Base-by-base conservation (phyloP, 2,797 vertebrate species). In the Sebastes oblongus region DNA sequence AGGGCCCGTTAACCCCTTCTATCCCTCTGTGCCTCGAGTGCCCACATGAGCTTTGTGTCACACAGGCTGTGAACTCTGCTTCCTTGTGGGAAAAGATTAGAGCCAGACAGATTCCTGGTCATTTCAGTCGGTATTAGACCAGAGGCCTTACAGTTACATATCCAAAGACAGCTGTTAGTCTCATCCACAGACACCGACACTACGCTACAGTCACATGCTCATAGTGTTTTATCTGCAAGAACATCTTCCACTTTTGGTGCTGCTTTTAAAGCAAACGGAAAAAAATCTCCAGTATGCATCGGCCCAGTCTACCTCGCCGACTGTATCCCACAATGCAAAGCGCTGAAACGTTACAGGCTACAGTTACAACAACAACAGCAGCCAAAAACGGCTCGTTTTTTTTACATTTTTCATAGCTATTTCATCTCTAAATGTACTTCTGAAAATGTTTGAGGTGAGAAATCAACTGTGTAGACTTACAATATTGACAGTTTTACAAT, bases 11-110 rank as follows among this genome's bases (percentile, higher is more conserved):
- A 74, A 81, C 50, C 3, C 50, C 42, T n/a, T 24, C 25, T 4
- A n/a, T 27, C 52, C 59, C 42, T 46, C 50, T 5, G 20, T 34
- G 59, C 1, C 22, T 8, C 3, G 14, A 30, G 20, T 6, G 2
- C 16, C 34, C n/a, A 13, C n/a, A 13, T 72, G 24, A 68, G 58
- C 75, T 78, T 72, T 52, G 54, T 68, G 62, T 79, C 75, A 55
- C 84, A 11, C 42, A 58, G 66, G n/a, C 65, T 75, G 61, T 81
- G 65, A 83, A 71, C 78, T 67, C 78, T 75, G 54, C 30, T 25
- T 75, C 73, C 54, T 42, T 56, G 30, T 50, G 64, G 39, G 71
- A 70, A 78, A 20, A 56, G 81, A 86, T 87, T 86, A 78, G 34
- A 66, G 25, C 20, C 27, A 73, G 81, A 73, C 73, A 58, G 39